Evolutionary conservation across 2,888 invertebrate species (phyloP), one percentile per base, ranked within the genome.

Genomic region (Siphonodentalium dalli): DNA sequence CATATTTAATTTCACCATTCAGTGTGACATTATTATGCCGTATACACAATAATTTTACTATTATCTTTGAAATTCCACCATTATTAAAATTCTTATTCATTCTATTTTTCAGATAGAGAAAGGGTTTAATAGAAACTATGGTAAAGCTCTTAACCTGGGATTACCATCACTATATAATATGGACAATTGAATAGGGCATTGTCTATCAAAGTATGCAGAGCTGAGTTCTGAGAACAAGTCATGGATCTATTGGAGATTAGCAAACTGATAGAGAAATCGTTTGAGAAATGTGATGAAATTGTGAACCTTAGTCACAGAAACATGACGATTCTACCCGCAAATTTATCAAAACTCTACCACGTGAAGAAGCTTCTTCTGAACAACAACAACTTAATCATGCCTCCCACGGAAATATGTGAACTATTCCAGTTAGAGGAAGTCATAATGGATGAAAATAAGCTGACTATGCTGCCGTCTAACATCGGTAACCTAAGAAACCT

Each of bases 301-400:
- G 54, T 61, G 88, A 80, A 80, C 51, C 63, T 80, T 13, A 79
- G 79, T 53, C 75, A 79, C 47, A 64, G 79, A n/a, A 65, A 70
- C 26, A 61, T 80, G 38, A 68, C 71, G 4, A 71, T 79, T 28
- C 47, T 78, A 4, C 75, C 78, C 3, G 61, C 61, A 38, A 69
- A 63, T 40, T 44, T 79, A 27, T 51, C 64, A 21, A 62, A 66
- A 38, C 57, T 74, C 11, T 60, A 49, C 20, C 51, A 61, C 47
- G 65, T 74, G 11, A 63, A 60, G 23, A 63, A 55, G n/a, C 54
- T 77, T 15, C 55, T 69, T 42, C 61, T 78, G 20, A 79, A 79
- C 54, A 61, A 79, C 59, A 79, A 79, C 54, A 62, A 73, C 21
- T 63, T 79, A 24, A 38, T 79, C 35, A 72, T 79, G 72, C 76